Base-by-base conservation (phyloP, 2,113 vertebrate genomes). In the Zosterops pallidus region DNA sequence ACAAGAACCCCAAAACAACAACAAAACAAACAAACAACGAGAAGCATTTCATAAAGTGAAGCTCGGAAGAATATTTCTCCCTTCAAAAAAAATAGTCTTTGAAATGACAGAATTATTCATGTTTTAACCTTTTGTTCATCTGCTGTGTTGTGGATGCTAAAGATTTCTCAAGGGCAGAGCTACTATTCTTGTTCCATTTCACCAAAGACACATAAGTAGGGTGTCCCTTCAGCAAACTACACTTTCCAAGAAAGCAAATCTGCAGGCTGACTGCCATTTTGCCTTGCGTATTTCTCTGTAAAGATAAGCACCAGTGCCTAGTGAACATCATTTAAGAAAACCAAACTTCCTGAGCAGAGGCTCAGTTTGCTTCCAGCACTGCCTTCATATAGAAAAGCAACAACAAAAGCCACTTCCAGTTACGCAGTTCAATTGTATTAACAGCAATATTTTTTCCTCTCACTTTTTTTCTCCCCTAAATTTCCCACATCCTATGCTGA, bases 381-480 rank as follows among this genome's bases (percentile, higher is more conserved):
- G 80, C 50, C 70, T 88, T 46, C 74, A 8, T 37, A 57, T 0
- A 95, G 44, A 83, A 89, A 35, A 87, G 46, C 52, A 88, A 75
- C 83, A 90, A 89, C 71, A 95, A 94, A 92, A 89, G 67, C 64
- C 22, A 10, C n/a, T 93, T 90, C 62, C 87, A 92, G 72, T 85
- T 96, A 93, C 0, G 20, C 63, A 94, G 63, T 44, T 94, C 79
- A 67, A 71, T 86, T 96, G 79, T 89, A 74, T 39, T 52, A 86
- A 39, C 20, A 57, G 79, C 52, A 68, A 35, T 88, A 74, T 92
- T 92, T 94, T 90, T 93, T 83, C 81, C 69, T 83, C 83, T 91
- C 37, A 16, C 29, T 79, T 86, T 71, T 68, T 78, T 79, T 35
- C 74, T 86, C 44, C 33, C 22, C 50, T 89, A 26, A 31, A 68